Evolutionary conservation across 2,113 vertebrate genomes (phyloP), one percentile per base, ranked within the genome.

Genomic region (Rissa tridactyla): DNA sequence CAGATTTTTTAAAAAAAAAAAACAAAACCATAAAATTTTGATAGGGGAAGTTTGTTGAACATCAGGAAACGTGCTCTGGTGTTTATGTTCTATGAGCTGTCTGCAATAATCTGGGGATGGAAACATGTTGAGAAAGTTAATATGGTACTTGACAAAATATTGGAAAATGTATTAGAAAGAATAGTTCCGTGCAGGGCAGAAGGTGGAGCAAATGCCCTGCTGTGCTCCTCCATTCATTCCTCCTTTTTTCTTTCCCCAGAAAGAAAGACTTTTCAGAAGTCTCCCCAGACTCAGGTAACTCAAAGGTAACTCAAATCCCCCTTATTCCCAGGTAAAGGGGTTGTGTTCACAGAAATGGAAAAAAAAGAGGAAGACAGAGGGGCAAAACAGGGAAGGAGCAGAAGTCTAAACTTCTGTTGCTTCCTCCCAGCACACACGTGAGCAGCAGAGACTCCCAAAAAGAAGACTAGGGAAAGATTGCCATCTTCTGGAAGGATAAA

Each of bases 401-500:
- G 30, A 27, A 80, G 6, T 40, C 40, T 70, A 38, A 92, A 87
- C 10, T 51, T 81, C 15, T 61, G 51, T 76, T 81, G 51, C 34
- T 86, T 83, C 9, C 17, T 17, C 23, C 20, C 23, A 68, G 18
- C n/a, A 72, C 23, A 65, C 18, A 38, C 0, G 1, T 17, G 51
- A 88, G 9, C 22, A 70, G 49, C 38, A 80, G 49, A 32, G 32
- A 8, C 25, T 84, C 23, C 16, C 2, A 6, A 47, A 79, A 81
- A 47, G 46, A 87, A 83, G 68, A 44, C 66, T 97, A 47, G 89
- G 57, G 88, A 92, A 95, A 96, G 93, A 90, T 88, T 95, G 97
- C 95, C 97, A 97, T 77, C 97, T 97, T 77, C 95, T 96, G 97
- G 93, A 93, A 84, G 94, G 96, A 96, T 95, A 97, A 94, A 93